A percentile compares a stretch with the other conserved stretches of the same genome.
These are phyloP conservation scores for Sinelater perroti DNA, from an alignment of 2,888 invertebrate genomes.

Conservation along the genomic window DNA sequence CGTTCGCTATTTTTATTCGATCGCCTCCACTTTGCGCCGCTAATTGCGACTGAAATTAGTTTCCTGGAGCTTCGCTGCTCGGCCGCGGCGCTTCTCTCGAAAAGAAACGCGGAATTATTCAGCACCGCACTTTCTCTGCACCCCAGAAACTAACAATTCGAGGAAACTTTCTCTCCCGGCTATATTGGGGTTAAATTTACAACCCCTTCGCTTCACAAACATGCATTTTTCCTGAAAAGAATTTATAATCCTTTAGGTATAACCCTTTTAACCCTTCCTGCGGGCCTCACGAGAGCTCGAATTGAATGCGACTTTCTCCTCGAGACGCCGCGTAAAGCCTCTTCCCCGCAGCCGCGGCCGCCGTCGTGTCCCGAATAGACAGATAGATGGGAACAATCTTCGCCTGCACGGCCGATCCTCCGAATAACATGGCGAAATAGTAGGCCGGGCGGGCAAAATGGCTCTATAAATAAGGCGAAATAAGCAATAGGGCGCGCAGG, in stretches of 20 bases:
- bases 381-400: constrained; percentile 34
- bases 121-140: constrained; percentile 11
- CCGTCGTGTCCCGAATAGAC: constrained; percentile 27
- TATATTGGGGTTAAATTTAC: constrained; percentile 24
- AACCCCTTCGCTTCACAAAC: constrained; percentile 27
- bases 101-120: too few relatives aligned
- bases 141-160: constrained; percentile 5
- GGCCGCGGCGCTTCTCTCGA: too few relatives aligned
- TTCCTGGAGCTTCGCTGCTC: background rate
- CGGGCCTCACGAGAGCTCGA: constrained; percentile 15
- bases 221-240: constrained; percentile 26
- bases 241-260: constrained; percentile 29
- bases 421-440: constrained; percentile 45
- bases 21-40: background rate
- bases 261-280: constrained; percentile 34
- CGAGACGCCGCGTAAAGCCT: constrained; percentile 21
- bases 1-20: constrained; percentile 4
- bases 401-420: constrained; percentile 32
- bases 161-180: constrained; percentile 17
- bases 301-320: constrained; percentile 34
- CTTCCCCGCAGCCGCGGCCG: constrained; percentile 10
- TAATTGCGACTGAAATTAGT: too few relatives aligned
- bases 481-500: constrained; percentile 50
- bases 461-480: constrained; percentile 56
- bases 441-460: constrained; percentile 48